Base-by-base conservation (phyloP, 1,140 invertebrate species). In the Nymphalis io region DNA sequence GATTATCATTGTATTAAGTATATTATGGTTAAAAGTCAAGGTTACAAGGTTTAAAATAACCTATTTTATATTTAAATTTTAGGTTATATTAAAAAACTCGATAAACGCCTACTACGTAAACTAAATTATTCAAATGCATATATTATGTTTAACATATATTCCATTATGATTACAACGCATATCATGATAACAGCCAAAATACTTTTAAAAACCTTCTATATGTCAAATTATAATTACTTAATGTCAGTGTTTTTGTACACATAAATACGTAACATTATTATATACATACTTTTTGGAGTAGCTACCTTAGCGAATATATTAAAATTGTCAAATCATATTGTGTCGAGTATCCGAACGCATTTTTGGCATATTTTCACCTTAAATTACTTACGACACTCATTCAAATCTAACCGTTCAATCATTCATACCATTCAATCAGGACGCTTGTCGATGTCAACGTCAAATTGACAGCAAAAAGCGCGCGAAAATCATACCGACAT, bases 241-340 rank as follows among this genome's bases (percentile, higher is more conserved):
- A 55, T 44, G 27, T 57, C 38, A 20, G 12, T 59, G 4, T 16
- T 57, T 62, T 63, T 59, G 46, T 62, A 53, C 39, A 63, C 61
- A 63, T 39, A 58, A 62, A 59, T 62, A 63, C 18, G 12, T 53
- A 38, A 63, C 20, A 62, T 58, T 51, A 59, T 70, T 63, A 57
- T 70, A 70, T 55, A 68, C 42, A 60, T 33, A 18, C n/a, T 69
- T 55, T 69, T 69, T 44, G 60, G 60, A 58, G 44, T 69, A 44
- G 60, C 44, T 33, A 58, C 38, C 20, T 55, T 27, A 27, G 18
- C 16, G 10, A 67, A 48, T 67, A 67, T 60, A 68, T 59, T 59
- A 70, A 44, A 55, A 64, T 39, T 42, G 40, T 59, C 63, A 67
- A 59, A 57, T 40, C 39, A 55, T 40, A 42, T 46, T 20, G 38